phyloP scores from a whole-genome alignment of 2,888 invertebrate species.

The Listrodromus nycthemerus region DNA sequence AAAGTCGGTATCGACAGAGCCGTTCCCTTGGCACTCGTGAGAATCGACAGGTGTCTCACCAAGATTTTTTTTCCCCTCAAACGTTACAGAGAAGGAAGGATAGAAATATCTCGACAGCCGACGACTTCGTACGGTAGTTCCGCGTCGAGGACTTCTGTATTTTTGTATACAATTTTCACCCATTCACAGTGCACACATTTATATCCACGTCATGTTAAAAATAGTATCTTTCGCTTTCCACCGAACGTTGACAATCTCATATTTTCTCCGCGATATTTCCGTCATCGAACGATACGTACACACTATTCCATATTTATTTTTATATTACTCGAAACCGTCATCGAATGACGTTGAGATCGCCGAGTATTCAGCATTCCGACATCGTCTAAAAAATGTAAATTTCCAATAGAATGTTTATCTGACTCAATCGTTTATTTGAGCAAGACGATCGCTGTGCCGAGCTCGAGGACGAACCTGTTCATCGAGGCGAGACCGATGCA shows the following conservation, averaged over 20 bases:
- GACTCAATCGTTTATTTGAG: not conserved
- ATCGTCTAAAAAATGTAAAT: not conserved
- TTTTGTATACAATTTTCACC: constrained; percentile 38
- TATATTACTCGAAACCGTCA: not conserved
- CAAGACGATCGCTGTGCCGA: not conserved
- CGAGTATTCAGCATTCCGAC: not conserved
- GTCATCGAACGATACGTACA: constrained; percentile 2
- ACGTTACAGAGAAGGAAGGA: constrained; percentile 33
- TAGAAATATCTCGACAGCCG: constrained; percentile 1
- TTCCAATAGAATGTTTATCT: not conserved
- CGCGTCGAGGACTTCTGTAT: constrained; percentile 3
- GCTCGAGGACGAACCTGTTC: constrained; percentile 64
- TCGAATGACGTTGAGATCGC: not conserved
- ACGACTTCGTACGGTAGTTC: constrained; percentile 5
- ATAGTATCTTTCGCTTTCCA: constrained; percentile 36
- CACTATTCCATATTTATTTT: not conserved
- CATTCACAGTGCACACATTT: constrained; percentile 50
- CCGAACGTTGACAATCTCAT: constrained; percentile 34
- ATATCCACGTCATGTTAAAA: constrained; percentile 34
- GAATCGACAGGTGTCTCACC: constrained; percentile 65
- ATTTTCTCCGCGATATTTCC: constrained; percentile 24
- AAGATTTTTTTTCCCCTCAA: constrained; percentile 39
- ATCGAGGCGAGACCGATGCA: constrained; percentile 4
- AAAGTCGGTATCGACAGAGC: constrained; percentile 57
- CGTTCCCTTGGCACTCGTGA: constrained; percentile 50